Conservation (phyloP, 2,797 vertebrate species). For the Lagodon rhomboides region DNA sequence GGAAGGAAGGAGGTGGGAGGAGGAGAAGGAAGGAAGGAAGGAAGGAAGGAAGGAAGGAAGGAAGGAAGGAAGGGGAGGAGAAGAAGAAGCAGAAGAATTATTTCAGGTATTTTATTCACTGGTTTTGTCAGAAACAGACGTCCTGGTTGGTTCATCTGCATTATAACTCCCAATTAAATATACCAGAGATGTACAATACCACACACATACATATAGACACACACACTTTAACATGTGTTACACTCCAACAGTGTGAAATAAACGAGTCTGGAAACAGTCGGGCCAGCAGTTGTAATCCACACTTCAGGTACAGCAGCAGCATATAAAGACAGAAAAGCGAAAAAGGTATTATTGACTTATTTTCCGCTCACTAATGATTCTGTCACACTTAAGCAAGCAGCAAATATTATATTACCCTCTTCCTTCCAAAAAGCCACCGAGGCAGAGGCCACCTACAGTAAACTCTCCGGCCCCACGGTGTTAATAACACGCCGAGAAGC, state of each 20-base stretch:
- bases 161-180: not conserved
- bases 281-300: conserved; percentile 29
- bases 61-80: too few relatives aligned
- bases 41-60: too few relatives aligned
- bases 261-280: not conserved
- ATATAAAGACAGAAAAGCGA: conserved; percentile 39
- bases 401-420: conserved; percentile 65
- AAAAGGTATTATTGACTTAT: conserved; percentile 55
- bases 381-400: conserved; percentile 64
- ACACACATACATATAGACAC: not conserved
- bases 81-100: too few relatives aligned
- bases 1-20: too few relatives aligned
- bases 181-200: not conserved
- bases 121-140: not conserved
- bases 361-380: conserved; percentile 66
- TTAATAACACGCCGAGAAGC: conserved; percentile 57
- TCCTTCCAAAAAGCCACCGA: not conserved
- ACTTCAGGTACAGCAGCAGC: conserved; percentile 40
- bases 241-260: not conserved
- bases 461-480: conserved; percentile 18
- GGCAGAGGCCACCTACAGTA: conserved; percentile 30
- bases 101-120: not conserved
- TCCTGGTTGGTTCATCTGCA: not conserved
- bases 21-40: too few relatives aligned
- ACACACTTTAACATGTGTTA: not conserved